These are phyloP conservation scores for Hydrolagus affinis DNA, from an alignment of 2,113 vertebrate genomes.

Conservation along the genomic window DNA sequence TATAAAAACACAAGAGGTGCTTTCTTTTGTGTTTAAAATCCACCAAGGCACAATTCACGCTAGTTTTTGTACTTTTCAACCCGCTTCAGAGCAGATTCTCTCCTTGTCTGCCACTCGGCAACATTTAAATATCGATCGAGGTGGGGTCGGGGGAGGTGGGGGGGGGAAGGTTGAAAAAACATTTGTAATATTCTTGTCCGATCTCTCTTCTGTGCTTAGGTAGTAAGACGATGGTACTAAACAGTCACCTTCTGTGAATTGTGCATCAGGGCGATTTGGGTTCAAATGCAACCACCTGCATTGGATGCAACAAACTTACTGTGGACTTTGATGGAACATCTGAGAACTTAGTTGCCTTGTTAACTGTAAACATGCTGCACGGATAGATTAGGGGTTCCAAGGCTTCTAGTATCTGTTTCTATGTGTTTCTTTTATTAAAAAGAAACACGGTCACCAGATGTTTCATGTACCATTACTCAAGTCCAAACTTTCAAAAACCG, in stretches of 20 bases:
- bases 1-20: background rate
- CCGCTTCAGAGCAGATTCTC: background rate
- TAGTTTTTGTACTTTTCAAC: background rate
- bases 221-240: background rate
- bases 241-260: no score
- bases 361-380: slow-evolving; percentile 1
- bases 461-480: background rate
- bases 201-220: background rate
- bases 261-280: no score
- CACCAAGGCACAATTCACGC: background rate
- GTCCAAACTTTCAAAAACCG: background rate
- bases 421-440: background rate
- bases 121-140: no score
- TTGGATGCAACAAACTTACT: background rate
- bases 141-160: no score
- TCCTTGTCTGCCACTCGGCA: no score
- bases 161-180: background rate
- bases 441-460: no score
- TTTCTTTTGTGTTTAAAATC: no score
- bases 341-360: background rate
- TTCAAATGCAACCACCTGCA: no score
- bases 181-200: background rate
- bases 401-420: no score
- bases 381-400: background rate
- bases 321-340: slow-evolving; percentile 13